Evolutionary conservation across 2,113 vertebrate genomes (phyloP), one percentile per base, ranked within the genome.

Genomic region (Tympanuchus pallidicinctus): DNA sequence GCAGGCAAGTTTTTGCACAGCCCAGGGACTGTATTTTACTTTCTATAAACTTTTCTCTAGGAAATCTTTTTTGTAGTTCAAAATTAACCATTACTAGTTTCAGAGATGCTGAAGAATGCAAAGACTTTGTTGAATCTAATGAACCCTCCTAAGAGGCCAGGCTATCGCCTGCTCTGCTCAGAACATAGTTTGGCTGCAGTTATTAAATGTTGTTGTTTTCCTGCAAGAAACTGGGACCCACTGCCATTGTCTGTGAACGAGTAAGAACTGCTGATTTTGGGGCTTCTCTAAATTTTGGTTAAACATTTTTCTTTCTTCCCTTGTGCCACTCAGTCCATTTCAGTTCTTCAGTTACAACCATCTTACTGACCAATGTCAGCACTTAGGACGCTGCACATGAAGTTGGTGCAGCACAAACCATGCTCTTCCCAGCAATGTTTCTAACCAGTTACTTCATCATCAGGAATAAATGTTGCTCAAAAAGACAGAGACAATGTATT

Each of bases 121-220:
- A 61, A 74, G 36, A 25, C 25, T 56, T 15, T 13, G 40, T 43
- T 60, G 34, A 28, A 69, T 14, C 22, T n/a, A 6, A 45, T 3
- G 20, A 64, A 42, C 17, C 36, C 30, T 50, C 4, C 36, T 6
- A 27, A 69, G 36, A 69, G 32, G 60, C 11, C 25, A 40, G 42
- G 27, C 32, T 66, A 8, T 59, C 0, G 2, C n/a, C 28, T 3
- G 13, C 19, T 80, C 34, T 42, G 3, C n/a, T 40, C 45, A 30
- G 38, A 67, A 61, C 15, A 19, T 7, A 3, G 32, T n/a, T 22
- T 60, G 66, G 8, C 82, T 38, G 15, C 72, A 8, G 32, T 60
- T 13, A 34, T 6, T 6, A 25, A 24, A 8, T 16, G 22, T 6
- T 60, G 27, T 6, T 43, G 16, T 22, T 59, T 32, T 72, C 50